Evolutionary conservation across 1,140 invertebrate genomes (phyloP), one percentile per base, ranked within the genome.

Genomic region (Berghia stephanieae): DNA sequence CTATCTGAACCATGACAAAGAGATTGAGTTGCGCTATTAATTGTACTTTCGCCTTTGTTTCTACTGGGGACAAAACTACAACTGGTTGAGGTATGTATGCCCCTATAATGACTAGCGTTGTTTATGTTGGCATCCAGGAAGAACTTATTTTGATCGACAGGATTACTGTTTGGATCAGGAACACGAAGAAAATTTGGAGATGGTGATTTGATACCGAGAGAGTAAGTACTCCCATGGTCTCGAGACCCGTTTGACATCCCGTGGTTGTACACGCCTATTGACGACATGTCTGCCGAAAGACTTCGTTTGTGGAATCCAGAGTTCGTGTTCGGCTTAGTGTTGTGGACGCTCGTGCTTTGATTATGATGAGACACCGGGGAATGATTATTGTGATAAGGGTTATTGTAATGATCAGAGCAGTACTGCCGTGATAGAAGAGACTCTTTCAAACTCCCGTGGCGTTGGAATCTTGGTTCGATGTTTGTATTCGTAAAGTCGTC

Each of bases 1-100:
- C 60, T 76, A 31, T 76, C 74, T 1, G 74, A 76, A 31, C 38
- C 60, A 34, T 67, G 60, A 38, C 31, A 76, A 18, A 49, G 74
- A 3, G 52, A 27, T 57, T 60, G 72, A 10, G n/a, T 42, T 44
- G 27, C 57, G 40, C 34, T 75, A 57, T 27, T 43, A 40, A 8
- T 38, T 2, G 66, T 69, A 38, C 21, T n/a, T 24, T 34, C 4
- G n/a, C n/a, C n/a, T n/a, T n/a, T n/a, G n/a, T n/a, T n/a, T n/a
- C n/a, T n/a, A n/a, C n/a, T n/a, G n/a, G n/a, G n/a, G n/a, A n/a
- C n/a, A n/a, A n/a, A n/a, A n/a, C n/a, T n/a, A n/a, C n/a, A n/a
- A n/a, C n/a, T n/a, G n/a, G n/a, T n/a, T n/a, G n/a, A n/a, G n/a
- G n/a, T n/a, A n/a, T n/a, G n/a, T n/a, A n/a, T n/a, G n/a, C n/a